Percentiles rank a stretch among this genome's conserved stretches.
phyloP scores from a whole-genome alignment of 2,113 vertebrate genomes.

The Stegastes partitus region DNA sequence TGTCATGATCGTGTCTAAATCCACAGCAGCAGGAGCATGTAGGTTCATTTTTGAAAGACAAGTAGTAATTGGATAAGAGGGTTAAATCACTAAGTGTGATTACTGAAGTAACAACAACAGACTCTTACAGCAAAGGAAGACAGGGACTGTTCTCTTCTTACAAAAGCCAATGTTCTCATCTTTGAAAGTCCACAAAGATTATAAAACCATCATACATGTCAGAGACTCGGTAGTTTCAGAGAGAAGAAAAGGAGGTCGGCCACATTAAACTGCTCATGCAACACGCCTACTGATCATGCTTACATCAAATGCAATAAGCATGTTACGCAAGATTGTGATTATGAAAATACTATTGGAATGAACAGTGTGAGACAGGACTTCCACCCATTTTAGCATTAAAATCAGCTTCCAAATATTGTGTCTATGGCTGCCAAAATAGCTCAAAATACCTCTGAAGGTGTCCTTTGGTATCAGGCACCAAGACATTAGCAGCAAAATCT shows the following conservation, averaged over 20 bases:
- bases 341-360: not conserved
- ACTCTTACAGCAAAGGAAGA: not conserved
- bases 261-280: not conserved
- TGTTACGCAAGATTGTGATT: not conserved
- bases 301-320: not conserved
- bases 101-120: slow-evolving; percentile 22
- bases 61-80: slow-evolving; percentile 19
- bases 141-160: slow-evolving; percentile 1
- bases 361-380: not conserved
- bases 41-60: slow-evolving; percentile 13
- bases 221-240: not conserved
- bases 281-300: not conserved
- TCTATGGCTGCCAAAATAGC: too few species aligned
- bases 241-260: slow-evolving; percentile 3
- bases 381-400: too few species aligned
- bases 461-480: too few species aligned
- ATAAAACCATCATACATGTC: slow-evolving; percentile 9
- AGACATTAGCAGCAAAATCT: too few species aligned
- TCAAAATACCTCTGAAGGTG: too few species aligned
- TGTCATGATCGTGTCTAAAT: not conserved
- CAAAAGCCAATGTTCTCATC: slow-evolving; percentile 3
- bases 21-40: not conserved
- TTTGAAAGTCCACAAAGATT: not conserved
- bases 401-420: too few species aligned
- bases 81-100: slow-evolving; percentile 12